These are phyloP conservation scores for Salminus brasiliensis DNA, from an alignment of 2,113 vertebrate species.

Conservation along the genomic window DNA sequence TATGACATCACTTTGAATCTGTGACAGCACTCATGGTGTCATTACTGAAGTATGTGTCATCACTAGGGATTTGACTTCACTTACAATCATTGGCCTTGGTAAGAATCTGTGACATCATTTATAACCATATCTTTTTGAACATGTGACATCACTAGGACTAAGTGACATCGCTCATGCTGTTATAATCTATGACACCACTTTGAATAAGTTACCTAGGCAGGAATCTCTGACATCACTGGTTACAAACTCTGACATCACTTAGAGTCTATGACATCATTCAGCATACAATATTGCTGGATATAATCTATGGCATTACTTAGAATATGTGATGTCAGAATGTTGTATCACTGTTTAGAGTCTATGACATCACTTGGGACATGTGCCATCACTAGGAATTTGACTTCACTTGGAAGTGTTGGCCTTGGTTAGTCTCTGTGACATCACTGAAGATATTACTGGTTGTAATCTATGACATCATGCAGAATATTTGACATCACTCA, in stretches of 20 bases:
- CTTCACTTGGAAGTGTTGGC: not conserved
- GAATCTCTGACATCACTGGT: too few relatives aligned
- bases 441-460: not conserved
- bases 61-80: too few relatives aligned
- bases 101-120: not conserved
- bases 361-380: not conserved
- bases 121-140: not conserved
- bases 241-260: not conserved
- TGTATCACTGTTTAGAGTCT: not conserved
- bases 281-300: too few relatives aligned
- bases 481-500: not conserved
- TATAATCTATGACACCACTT: too few relatives aligned
- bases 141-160: not conserved
- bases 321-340: not conserved
- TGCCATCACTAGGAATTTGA: not conserved
- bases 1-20: too few relatives aligned
- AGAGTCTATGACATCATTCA: not conserved
- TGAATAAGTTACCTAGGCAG: too few relatives aligned
- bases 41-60: too few relatives aligned
- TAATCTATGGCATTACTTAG: not conserved
- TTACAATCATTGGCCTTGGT: too few relatives aligned
- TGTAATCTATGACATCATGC: not conserved
- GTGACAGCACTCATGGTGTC: too few relatives aligned
- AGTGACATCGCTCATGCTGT: not conserved
- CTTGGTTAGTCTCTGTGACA: not conserved